phyloP scores from a whole-genome alignment of 2,797 vertebrate genomes.

The Thalassophryne amazonica region DNA sequence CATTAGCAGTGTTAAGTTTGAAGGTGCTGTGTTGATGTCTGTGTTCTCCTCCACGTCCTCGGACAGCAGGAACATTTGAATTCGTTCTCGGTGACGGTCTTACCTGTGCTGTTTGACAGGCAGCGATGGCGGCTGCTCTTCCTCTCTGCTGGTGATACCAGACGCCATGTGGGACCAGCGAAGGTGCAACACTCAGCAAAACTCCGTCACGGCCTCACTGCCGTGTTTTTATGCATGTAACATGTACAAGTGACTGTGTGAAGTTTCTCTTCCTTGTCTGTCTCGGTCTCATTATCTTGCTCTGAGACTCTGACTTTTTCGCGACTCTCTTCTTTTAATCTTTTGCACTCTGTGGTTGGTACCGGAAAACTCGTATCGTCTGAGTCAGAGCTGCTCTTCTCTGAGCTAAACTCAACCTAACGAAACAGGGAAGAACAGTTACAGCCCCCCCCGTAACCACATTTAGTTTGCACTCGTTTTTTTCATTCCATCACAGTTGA shows the following conservation, averaged over 20 bases:
- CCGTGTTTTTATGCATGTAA: constrained; percentile 1
- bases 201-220: background rate
- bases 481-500: constrained; percentile 14
- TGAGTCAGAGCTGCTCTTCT: constrained; percentile 33
- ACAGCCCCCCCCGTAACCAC: background rate
- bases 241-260: constrained; percentile 18
- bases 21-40: no score
- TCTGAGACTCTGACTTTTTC: constrained; percentile 9
- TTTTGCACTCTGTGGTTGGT: constrained; percentile 44
- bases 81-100: constrained; percentile 2
- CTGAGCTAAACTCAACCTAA: constrained; percentile 57
- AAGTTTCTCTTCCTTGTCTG: constrained; percentile 20
- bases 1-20: no score
- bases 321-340: constrained; percentile 26
- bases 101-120: constrained; percentile 78
- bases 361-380: constrained; percentile 57
- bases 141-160: constrained; percentile 4
- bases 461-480: background rate
- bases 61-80: no score
- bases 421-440: constrained; percentile 52
- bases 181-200: background rate
- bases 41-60: no score
- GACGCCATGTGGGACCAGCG: constrained; percentile 42
- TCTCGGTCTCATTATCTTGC: constrained; percentile 25
- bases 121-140: constrained; percentile 61